Base-by-base conservation (phyloP, 2,797 vertebrate species). In the Melanotaenia boesemani region DNA sequence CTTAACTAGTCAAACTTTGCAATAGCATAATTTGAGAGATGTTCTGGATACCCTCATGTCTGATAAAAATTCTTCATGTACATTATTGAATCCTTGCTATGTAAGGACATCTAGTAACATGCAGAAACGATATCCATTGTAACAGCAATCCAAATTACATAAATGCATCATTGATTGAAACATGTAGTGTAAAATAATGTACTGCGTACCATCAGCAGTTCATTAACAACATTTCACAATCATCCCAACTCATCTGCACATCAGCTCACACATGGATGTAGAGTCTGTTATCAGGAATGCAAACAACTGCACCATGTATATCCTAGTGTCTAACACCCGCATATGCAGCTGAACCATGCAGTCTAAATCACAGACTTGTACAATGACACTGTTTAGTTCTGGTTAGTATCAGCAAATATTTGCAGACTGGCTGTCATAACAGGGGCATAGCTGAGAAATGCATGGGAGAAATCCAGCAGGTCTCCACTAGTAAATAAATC, bases 341-440 rank as follows among this genome's bases (percentile, higher is more conserved):
- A 89, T 76, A 82, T 90, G 90, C 89, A 80, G 75, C 86, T 56
- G 83, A 83, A 91, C 83, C 80, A 41, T 54, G 83, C 61, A 32
- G 85, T 72, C 89, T 92, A 93, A 93, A 93, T 92, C 93, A 91
- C 81, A 20, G 79, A 80, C 90, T 90, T 81, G 89, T 88, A 88
- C 92, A 88, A 92, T 93, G 92, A 93, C 94, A 94, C 86, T 93
- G 92, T 95, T 95, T 94, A 92, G 91, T 80, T 95, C 94, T 95
- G 94, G 91, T 93, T 94, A 92, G 82, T 88, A 91, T 95, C 94
- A 93, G 94, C 94, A 95, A 95, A 95, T 94, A 95, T 95, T 95
- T 95, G 93, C 93, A 92, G 93, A 94, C 93, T 92, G 84, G 80
- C 88, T 92, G 94, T 95, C 94, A 95, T 95, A 95, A 95, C 94